phyloP scores from a whole-genome alignment of 2,888 invertebrate genomes.

The Sphaerolaimus hirsutus region DNA sequence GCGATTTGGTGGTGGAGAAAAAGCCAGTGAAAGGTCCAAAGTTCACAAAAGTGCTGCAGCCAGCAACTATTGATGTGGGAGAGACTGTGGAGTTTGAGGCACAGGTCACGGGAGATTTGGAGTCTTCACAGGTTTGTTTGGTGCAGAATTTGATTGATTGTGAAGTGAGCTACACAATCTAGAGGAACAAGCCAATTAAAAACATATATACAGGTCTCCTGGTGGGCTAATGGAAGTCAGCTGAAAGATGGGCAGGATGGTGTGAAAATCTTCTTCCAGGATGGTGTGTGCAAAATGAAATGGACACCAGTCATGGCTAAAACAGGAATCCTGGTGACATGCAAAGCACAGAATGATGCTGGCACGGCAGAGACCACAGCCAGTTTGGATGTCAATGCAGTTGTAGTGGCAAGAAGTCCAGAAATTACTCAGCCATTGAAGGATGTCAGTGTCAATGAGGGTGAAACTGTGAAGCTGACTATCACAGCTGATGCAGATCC shows the following conservation, averaged over 20 bases:
- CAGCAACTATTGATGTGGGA: not conserved
- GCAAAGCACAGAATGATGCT: conserved; percentile 28
- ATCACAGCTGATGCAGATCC: not conserved
- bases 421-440: not conserved
- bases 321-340: no score
- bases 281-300: not conserved
- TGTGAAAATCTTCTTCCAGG: conserved; percentile 12
- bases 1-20: conserved; percentile 19
- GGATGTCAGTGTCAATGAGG: not conserved
- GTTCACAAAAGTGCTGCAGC: not conserved
- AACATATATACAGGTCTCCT: conserved; percentile 3
- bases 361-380: conserved; percentile 42
- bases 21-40: not conserved
- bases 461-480: not conserved
- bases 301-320: no score
- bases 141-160: no score
- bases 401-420: not conserved
- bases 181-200: not conserved
- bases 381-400: conserved; percentile 43
- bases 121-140: not conserved
- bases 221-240: conserved; percentile 17
- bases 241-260: conserved; percentile 16
- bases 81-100: not conserved
- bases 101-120: conserved; percentile 19
- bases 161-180: no score